Evolutionary conservation across 2,888 invertebrate species (phyloP).

Genomic region (Myathropa florea): DNA sequence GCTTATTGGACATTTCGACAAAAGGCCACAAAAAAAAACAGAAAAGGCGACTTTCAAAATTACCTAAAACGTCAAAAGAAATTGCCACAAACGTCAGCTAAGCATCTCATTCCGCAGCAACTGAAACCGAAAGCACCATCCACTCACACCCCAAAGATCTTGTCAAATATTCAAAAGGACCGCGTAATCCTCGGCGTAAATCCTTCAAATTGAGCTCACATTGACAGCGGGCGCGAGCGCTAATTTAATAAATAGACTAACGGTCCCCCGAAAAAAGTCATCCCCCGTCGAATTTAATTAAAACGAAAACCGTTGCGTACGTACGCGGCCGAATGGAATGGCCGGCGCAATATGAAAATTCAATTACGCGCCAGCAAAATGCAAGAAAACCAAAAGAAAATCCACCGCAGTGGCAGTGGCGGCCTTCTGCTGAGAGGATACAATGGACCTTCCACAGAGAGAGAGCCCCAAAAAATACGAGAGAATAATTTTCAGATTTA

Average conservation of each 20-base stretch:
- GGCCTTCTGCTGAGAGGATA: too few species aligned
- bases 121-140: neutral
- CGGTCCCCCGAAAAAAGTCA: slow-evolving; percentile 24
- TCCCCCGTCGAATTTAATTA: slow-evolving; percentile 58
- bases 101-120: neutral
- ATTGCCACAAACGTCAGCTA: slow-evolving; percentile 36
- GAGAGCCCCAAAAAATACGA: slow-evolving; percentile 39
- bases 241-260: slow-evolving; percentile 68
- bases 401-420: slow-evolving; percentile 44
- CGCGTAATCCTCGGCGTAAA: slow-evolving; percentile 63
- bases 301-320: slow-evolving; percentile 46
- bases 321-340: slow-evolving; percentile 16
- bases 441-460: slow-evolving; percentile 8
- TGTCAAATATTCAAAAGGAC: slow-evolving; percentile 69
- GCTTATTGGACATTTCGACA: neutral
- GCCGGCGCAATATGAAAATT: slow-evolving; percentile 58
- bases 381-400: slow-evolving; percentile 33
- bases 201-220: slow-evolving; percentile 62
- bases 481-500: slow-evolving; percentile 66
- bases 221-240: slow-evolving; percentile 54
- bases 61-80: slow-evolving; percentile 9
- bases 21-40: neutral
- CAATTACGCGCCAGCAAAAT: slow-evolving; percentile 55
- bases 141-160: slow-evolving; percentile 30
- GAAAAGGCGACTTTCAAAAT: slow-evolving; percentile 7